phyloP scores from a whole-genome alignment of 2,113 vertebrate genomes.

The Hyaena hyaena region DNA sequence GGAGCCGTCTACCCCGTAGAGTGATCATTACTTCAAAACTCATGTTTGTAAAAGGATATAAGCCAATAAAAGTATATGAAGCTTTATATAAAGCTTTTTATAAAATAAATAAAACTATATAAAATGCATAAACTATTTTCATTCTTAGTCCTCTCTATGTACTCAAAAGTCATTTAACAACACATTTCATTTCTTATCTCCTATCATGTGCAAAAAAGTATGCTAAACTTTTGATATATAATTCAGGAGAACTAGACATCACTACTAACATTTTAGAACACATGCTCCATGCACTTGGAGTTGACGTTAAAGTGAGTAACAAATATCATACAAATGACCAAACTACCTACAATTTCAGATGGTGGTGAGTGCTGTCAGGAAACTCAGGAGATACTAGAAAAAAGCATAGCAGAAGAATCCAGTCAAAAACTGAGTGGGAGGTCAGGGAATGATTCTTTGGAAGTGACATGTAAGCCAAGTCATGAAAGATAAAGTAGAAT shows the following conservation, averaged over 20 bases:
- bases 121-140: conserved; percentile 36
- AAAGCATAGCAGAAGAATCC: background rate
- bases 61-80: conserved; percentile 8
- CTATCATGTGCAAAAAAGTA: background rate
- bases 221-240: background rate
- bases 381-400: background rate
- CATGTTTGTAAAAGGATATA: background rate
- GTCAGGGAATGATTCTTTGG: background rate
- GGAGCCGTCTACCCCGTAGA: background rate
- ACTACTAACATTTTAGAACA: background rate
- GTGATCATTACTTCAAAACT: conserved; percentile 32
- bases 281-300: accelerated
- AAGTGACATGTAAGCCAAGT: background rate
- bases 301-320: background rate
- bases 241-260: background rate
- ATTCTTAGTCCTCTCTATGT: background rate
- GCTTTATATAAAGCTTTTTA: conserved; percentile 28
- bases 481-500: background rate
- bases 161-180: background rate
- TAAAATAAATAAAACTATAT: background rate
- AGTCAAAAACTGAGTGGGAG: background rate
- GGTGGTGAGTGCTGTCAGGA: background rate
- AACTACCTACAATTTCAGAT: background rate
- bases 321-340: background rate
- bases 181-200: background rate